Percentiles rank a stretch among this genome's conserved stretches.
Conservation (phyloP, 2,888 invertebrate genomes). For the Rotaria macrura region DNA sequence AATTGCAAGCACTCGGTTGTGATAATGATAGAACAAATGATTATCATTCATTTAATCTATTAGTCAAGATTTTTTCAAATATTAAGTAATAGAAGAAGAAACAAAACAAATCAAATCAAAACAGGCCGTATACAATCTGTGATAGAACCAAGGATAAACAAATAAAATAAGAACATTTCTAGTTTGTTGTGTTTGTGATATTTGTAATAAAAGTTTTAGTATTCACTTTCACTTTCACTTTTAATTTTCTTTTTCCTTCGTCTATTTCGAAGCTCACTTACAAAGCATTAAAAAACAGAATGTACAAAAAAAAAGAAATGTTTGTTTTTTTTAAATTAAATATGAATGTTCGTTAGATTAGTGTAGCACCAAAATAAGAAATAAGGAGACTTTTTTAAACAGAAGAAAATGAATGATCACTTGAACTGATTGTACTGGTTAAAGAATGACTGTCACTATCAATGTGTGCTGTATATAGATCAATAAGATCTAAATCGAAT, state of each 20-base stretch:
- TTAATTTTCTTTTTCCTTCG: neutral
- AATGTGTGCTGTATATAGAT: neutral
- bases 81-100: neutral
- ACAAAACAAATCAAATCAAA: neutral
- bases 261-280: neutral
- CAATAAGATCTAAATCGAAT: neutral
- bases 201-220: neutral
- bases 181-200: neutral
- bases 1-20: conserved; percentile 18
- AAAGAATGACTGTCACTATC: neutral
- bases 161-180: neutral
- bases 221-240: neutral
- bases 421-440: neutral
- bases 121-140: neutral
- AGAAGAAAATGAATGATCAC: neutral
- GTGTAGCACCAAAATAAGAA: neutral
- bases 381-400: neutral
- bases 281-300: neutral
- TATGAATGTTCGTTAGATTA: neutral
- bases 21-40: neutral
- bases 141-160: neutral
- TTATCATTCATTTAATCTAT: neutral
- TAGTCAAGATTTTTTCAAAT: neutral
- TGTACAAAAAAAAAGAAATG: neutral
- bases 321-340: neutral